A percentile compares a stretch with the other conserved stretches of the same genome.
Conservation (phyloP, 2,797 vertebrate genomes). For the Myripristis jacobus region DNA sequence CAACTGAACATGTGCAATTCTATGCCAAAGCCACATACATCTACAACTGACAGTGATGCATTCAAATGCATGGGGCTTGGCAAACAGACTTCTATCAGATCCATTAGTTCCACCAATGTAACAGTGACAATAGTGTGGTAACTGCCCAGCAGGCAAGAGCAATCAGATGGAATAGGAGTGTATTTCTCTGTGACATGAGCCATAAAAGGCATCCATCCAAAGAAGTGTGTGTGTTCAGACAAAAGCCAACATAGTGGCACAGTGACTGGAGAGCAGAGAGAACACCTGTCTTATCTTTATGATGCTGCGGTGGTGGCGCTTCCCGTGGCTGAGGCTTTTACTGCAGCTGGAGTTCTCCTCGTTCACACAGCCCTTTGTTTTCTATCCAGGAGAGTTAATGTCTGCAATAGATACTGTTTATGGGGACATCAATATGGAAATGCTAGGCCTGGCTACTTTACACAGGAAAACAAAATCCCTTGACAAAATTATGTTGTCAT, state of each 20-base stretch:
- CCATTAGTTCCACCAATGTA: constrained; percentile 77
- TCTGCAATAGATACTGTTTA: constrained; percentile 28
- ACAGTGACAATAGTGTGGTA: constrained; percentile 76
- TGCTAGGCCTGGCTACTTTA: constrained; percentile 5
- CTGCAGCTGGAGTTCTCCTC: constrained; percentile 42
- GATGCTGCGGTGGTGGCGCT: constrained; percentile 44
- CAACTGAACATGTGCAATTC: constrained; percentile 2
- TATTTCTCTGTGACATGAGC: constrained; percentile 76
- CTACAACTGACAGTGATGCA: constrained; percentile 13
- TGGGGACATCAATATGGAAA: constrained; percentile 21
- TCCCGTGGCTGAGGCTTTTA: constrained; percentile 48
- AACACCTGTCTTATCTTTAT: constrained; percentile 79
- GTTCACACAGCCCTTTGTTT: constrained; percentile 50
- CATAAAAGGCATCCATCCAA: constrained; percentile 78
- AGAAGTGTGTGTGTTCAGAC: constrained; percentile 58
- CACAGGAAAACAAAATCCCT: constrained; percentile 20
- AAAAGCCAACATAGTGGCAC: constrained; percentile 61
- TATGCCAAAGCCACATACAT: constrained; percentile 33
- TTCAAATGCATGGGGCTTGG: constrained; percentile 43
- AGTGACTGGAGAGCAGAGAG: constrained; percentile 63
- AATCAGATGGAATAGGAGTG: constrained; percentile 75
- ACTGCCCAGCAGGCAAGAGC: constrained; percentile 73
- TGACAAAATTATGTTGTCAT: constrained; percentile 12
- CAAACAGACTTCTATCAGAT: constrained; percentile 58
- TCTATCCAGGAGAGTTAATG: constrained; percentile 40